Evolutionary conservation across 2,113 vertebrate species (phyloP), one percentile per base, ranked within the genome.

Genomic region (Coptodon rendalli): DNA sequence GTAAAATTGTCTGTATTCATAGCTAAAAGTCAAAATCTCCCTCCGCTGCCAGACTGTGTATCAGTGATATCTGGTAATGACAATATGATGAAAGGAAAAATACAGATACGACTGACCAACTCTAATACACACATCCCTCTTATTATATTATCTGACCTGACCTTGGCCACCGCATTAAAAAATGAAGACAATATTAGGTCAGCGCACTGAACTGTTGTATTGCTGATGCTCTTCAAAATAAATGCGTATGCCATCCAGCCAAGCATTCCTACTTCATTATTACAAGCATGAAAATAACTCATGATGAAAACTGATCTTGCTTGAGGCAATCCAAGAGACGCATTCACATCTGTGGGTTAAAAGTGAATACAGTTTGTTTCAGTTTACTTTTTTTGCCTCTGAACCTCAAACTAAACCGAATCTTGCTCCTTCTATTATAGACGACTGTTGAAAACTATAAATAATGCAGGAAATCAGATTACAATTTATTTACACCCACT

Each of bases 401-500:
- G 81, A 87, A 87, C 80, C 45, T n/a, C 3, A 11, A 27, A 87
- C 88, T 59, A 80, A 86, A 56, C 63, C 54, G n/a, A 57, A 57
- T 63, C 78, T 6, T 2, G 7, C 57, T 71, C 40, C 56, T 11
- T 85, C 89, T 71, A 86, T 93, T 89, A 83, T 86, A 80, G 6
- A 63, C 34, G 63, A 31, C 43, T 14, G 76, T 34, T 87, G 89
- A 92, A 88, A 87, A 91, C 56, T 82, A 85, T 94, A 92, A 92
- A 95, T 93, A 87, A 90, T 90, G 87, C 85, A 91, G 63, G 19
- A 88, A 92, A 90, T 85, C 86, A 90, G 85, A 88, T 93, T 87
- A 95, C 91, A 90, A 91, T 94, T 91, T 92, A 93, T 94, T 89
- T 90, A 90, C 93, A 83, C 88, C 93, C 91, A 91, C 83, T 81